A percentile compares a stretch with the other conserved stretches of the same genome.
Evolutionary conservation across 2,888 invertebrate genomes (phyloP).

Genomic region (Dasysyrphus albostriatus): DNA sequence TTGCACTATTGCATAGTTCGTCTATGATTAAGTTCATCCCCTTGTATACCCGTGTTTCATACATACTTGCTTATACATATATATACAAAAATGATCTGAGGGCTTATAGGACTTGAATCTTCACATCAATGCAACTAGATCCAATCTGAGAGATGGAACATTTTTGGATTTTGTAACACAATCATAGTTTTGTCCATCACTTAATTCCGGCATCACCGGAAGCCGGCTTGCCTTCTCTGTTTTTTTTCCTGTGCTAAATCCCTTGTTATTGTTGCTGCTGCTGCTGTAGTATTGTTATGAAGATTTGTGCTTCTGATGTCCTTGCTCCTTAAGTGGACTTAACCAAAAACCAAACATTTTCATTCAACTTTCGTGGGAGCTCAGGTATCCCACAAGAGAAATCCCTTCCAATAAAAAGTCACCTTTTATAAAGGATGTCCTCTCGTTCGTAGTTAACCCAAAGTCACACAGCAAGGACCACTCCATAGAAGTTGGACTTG

Average conservation of each 20-base stretch:
- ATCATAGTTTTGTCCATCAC: conserved; percentile 10
- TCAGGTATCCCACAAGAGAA: conserved; percentile 31
- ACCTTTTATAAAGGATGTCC: conserved; percentile 15
- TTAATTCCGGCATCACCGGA: conserved; percentile 46
- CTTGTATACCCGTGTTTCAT: background rate
- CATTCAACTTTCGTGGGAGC: conserved; percentile 28
- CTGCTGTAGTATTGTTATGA: background rate
- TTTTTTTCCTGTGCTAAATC: background rate
- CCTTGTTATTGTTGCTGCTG: background rate
- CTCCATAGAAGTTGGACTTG: conserved; percentile 23
- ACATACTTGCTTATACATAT: background rate
- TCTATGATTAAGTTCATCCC: background rate
- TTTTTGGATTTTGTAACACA: conserved; percentile 35
- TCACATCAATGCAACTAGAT: conserved; percentile 7
- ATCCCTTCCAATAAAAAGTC: conserved; percentile 26
- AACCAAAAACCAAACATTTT: conserved; percentile 56
- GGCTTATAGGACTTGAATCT: conserved; percentile 19
- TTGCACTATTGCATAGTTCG: background rate
- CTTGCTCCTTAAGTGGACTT: conserved; percentile 31
- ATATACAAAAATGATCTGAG: background rate
- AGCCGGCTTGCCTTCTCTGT: background rate
- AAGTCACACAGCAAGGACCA: conserved; percentile 48
- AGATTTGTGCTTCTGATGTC: conserved; percentile 13
- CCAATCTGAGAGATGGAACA: conserved; percentile 20
- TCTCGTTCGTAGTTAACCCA: conserved; percentile 7